A percentile compares a stretch with the other conserved stretches of the same genome.
phyloP scores from a whole-genome alignment of 2,888 invertebrate genomes.

The Amblyjoppa proteus region DNA sequence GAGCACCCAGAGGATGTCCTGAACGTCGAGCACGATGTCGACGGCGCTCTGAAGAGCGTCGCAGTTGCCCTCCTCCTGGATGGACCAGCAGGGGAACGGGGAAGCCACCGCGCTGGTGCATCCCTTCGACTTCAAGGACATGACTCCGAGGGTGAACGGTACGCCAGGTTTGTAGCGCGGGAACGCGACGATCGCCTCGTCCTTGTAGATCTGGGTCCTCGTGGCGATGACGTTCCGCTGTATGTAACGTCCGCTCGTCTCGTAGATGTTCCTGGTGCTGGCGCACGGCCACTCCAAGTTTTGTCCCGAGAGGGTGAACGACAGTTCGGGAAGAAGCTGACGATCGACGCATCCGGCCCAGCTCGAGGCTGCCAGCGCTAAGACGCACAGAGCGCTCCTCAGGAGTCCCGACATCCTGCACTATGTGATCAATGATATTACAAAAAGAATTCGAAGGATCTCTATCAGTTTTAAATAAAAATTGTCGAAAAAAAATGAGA shows the following conservation, averaged over 20 bases:
- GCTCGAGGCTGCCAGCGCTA: conserved; percentile 55
- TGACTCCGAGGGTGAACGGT: conserved; percentile 88
- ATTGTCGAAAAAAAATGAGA: neutral
- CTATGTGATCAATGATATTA: neutral
- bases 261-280: conserved; percentile 87
- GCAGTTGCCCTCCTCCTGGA: conserved; percentile 90
- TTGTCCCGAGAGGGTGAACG: conserved; percentile 72
- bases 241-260: conserved; percentile 87
- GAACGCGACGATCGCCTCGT: conserved; percentile 86
- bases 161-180: conserved; percentile 89
- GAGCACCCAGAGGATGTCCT: conserved; percentile 90
- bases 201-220: conserved; percentile 87
- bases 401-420: conserved; percentile 73
- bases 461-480: neutral
- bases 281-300: conserved; percentile 85
- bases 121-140: conserved; percentile 84
- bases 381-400: conserved; percentile 67
- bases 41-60: conserved; percentile 90
- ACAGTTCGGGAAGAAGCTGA: conserved; percentile 78
- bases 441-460: neutral
- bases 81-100: conserved; percentile 89
- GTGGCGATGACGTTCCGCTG: conserved; percentile 88
- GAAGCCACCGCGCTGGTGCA: conserved; percentile 76
- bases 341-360: conserved; percentile 58
- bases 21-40: conserved; percentile 88